Evolutionary conservation across 2,797 vertebrate genomes (phyloP).

Genomic region (Phalanger gymnotis): DNA sequence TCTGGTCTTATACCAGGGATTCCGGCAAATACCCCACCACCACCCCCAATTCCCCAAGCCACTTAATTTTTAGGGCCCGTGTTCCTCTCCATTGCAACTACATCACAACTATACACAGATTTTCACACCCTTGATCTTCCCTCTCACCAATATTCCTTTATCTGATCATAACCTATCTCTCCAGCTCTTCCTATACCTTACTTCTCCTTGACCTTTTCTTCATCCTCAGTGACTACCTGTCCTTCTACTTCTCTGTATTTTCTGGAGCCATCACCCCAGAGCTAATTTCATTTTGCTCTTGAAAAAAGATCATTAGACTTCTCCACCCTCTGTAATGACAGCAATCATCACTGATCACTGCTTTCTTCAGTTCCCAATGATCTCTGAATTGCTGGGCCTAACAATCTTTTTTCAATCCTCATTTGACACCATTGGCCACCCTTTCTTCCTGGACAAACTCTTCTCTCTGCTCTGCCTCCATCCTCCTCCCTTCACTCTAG

Average conservation of each 20-base stretch:
- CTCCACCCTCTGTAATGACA: neutral
- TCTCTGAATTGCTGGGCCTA: neutral
- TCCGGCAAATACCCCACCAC: neutral
- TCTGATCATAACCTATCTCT: neutral
- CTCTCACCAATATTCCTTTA: neutral
- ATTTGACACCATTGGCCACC: neutral
- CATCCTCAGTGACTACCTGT: neutral
- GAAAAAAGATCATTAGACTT: neutral
- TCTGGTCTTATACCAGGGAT: neutral
- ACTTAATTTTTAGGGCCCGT: neutral
- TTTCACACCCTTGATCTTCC: neutral
- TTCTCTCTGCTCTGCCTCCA: neutral
- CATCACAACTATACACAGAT: neutral
- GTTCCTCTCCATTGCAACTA: neutral
- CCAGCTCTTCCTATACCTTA: neutral
- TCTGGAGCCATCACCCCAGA: no score
- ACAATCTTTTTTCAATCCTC: neutral
- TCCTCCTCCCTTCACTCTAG: neutral
- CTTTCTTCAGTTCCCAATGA: neutral
- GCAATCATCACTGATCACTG: neutral
- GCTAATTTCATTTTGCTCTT: no score
- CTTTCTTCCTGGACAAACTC: neutral
- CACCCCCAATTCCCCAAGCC: neutral
- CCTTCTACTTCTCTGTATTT: neutral
- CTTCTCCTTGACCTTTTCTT: neutral